Evolutionary conservation across 37 sponge, comb jelly and placozoan species (phyloP).

Genomic region (Halichondria panicea): DNA sequence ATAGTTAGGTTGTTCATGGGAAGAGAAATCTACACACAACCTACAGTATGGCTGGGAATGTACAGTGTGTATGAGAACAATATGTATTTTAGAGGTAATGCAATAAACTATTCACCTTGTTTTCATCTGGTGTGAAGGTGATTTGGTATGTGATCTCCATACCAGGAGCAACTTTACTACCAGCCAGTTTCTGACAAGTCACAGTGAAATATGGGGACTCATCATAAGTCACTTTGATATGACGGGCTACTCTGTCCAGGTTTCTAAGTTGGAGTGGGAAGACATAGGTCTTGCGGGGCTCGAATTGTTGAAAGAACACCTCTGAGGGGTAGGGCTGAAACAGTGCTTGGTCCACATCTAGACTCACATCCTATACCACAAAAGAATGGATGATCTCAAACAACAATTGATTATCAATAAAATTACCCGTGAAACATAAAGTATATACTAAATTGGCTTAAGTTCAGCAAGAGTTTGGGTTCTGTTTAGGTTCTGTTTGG

Average conservation of each 20-base stretch:
- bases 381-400: too few relatives aligned
- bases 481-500: too few relatives aligned
- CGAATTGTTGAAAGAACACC: conserved; percentile 89
- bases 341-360: conserved; percentile 84
- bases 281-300: conserved; percentile 74
- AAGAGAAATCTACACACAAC: background rate
- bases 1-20: background rate
- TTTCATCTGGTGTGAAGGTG: conserved; percentile 87
- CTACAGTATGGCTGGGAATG: background rate
- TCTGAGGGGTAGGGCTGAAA: conserved; percentile 95
- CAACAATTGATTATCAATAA: too few relatives aligned
- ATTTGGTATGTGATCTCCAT: conserved; percentile 90
- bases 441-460: background rate
- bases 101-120: conserved; percentile 38
- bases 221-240: conserved; percentile 80
- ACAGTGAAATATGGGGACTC: conserved; percentile 94
- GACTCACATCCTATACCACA: conserved; percentile 51
- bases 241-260: conserved; percentile 87
- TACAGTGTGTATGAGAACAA: background rate
- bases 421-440: too few relatives aligned
- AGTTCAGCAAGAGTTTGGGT: too few relatives aligned
- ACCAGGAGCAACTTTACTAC: conserved; percentile 95
- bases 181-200: conserved; percentile 58
- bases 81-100: background rate
- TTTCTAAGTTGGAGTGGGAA: conserved; percentile 83